phyloP scores from a whole-genome alignment of 2,888 invertebrate genomes.

The Globia sparganii region DNA sequence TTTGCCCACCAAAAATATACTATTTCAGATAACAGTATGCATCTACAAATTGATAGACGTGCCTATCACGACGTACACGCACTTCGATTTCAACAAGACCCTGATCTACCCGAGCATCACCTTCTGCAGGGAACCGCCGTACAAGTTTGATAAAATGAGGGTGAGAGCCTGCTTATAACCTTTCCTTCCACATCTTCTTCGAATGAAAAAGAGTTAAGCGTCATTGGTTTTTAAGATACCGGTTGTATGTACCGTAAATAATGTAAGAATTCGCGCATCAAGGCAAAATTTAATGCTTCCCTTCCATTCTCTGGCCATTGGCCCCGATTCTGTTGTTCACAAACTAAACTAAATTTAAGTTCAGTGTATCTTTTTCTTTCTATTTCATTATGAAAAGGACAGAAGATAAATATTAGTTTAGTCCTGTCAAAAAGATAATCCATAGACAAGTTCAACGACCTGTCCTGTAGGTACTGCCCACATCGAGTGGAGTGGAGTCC shows the following conservation, averaged over 20 bases:
- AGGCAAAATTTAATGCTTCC: neutral
- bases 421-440: no score
- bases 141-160: slow-evolving; percentile 89
- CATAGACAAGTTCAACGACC: no score
- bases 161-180: slow-evolving; percentile 78
- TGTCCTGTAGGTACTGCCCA: no score
- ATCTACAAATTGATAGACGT: slow-evolving; percentile 91
- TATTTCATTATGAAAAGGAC: no score
- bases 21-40: slow-evolving; percentile 90
- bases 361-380: no score
- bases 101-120: slow-evolving; percentile 93
- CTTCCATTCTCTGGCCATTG: neutral
- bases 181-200: neutral
- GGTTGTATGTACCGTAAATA: neutral
- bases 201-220: neutral
- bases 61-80: slow-evolving; percentile 92
- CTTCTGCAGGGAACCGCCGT: slow-evolving; percentile 92
- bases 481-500: neutral
- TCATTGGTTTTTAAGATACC: no score
- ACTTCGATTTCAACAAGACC: slow-evolving; percentile 92
- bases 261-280: neutral
- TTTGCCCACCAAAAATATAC: neutral
- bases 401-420: no score
- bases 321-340: no score
- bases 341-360: no score